Evolutionary conservation across 2,888 invertebrate species (phyloP), one percentile per base, ranked within the genome.

Genomic region (Cylloceria caligata): DNA sequence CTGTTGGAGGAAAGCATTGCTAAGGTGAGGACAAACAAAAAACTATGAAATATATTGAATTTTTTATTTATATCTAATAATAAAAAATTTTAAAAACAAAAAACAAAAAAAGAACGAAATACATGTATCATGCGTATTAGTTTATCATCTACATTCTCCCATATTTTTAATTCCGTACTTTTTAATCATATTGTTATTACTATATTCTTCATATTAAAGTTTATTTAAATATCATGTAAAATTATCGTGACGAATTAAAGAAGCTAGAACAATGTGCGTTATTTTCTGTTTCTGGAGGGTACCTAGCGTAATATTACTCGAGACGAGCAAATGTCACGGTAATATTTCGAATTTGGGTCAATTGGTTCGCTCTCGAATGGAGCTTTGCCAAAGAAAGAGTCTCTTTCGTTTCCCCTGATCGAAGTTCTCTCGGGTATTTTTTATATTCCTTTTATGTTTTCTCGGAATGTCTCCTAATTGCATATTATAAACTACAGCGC

Each of bases 1-100:
- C 84, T 89, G 91, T 78, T 91, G 91, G 91, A 89, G 90, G 88
- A 91, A 91, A 85, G 91, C 91, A 55, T 85, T 91, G 84, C 88
- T 92, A 84, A 91, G 91, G 91, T 91, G 84, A 91, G 81, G 60
- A 68, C 3, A 16, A 42, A 39, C n/a, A 55, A 39, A 42, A 30
- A 19, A 67, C 13, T 39, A 16, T 27, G 0, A 19, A 16, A 13
- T 16, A 55, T 52, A 69, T 6, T 16, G 2, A 9, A 62, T 62
- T 21, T 39, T 39, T 49, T n/a, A n/a, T 39, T 27, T 21, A 24
- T 3, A 34, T 45, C 9, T 7, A 13, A 45, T 49, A 39, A 49
- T n/a, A n/a, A 11, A 55, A 27, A 27, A 57, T 52, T 49, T 49
- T n/a, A n/a, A n/a, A 21, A 13, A 3, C n/a, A 45, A 3, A 45